A percentile compares a stretch with the other conserved stretches of the same genome.
Conservation (phyloP, 2,888 invertebrate species). For the Erebia ligea region DNA sequence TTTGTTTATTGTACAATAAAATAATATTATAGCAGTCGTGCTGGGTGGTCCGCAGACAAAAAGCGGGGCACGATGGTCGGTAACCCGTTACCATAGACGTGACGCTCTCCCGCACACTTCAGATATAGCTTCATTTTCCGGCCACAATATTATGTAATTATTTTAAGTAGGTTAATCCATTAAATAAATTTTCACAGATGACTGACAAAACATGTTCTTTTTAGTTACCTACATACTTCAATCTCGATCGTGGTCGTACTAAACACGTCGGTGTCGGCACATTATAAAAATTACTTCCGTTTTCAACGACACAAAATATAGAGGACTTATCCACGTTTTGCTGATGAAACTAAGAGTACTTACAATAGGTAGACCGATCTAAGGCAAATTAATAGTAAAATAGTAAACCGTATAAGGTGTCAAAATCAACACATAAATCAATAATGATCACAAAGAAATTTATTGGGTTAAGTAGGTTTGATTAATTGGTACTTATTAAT, state of each 20-base stretch:
- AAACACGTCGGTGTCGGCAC: neutral
- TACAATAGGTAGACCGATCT: neutral
- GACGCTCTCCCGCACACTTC: conserved; percentile 36
- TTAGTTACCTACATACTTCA: neutral
- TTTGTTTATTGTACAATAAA: conserved; percentile 83
- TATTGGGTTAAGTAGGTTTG: too few relatives aligned
- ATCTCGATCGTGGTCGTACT: neutral
- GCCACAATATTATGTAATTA: conserved; percentile 20
- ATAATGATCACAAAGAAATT: too few relatives aligned
- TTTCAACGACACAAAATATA: neutral
- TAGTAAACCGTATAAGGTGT: too few relatives aligned
- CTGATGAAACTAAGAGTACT: neutral
- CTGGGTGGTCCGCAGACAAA: conserved; percentile 79
- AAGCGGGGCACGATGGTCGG: conserved; percentile 58
- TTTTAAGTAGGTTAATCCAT: conserved; percentile 45
- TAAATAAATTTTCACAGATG: neutral
- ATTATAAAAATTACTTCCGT: neutral
- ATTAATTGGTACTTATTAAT: too few relatives aligned
- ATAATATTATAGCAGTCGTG: conserved; percentile 78
- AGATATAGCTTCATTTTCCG: conserved; percentile 23
- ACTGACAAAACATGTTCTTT: neutral
- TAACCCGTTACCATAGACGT: conserved; percentile 62
- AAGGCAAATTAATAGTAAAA: too few relatives aligned
- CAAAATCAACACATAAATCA: too few relatives aligned
- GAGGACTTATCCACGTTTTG: neutral